Evolutionary conservation across 2,113 vertebrate species (phyloP).

Genomic region (Upupa epops): DNA sequence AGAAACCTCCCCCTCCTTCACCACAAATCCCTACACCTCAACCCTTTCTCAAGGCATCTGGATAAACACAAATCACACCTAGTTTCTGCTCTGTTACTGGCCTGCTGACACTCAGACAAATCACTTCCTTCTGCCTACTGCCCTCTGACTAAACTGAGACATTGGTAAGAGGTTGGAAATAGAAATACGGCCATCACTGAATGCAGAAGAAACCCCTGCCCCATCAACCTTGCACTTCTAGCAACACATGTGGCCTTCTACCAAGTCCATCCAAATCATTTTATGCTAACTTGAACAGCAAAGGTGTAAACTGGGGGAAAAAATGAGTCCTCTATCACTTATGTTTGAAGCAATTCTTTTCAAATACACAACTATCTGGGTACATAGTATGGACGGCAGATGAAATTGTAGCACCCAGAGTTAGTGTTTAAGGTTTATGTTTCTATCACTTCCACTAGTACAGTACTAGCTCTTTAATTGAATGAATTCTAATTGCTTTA

Average conservation of each 20-base stretch:
- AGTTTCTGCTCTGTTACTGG: not conserved
- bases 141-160: not conserved
- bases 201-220: not conserved
- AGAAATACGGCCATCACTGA: not conserved
- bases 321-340: not conserved
- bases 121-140: not conserved
- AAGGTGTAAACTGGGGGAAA: not conserved
- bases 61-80: not conserved
- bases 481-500: not conserved
- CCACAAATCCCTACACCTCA: not conserved
- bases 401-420: not conserved
- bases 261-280: not conserved
- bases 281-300: not conserved
- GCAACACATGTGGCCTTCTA: not conserved
- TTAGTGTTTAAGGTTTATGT: not conserved
- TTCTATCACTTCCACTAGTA: not conserved
- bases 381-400: not conserved
- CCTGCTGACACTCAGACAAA: too few species aligned
- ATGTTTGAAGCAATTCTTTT: not conserved
- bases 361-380: not conserved
- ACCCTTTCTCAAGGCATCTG: not conserved
- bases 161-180: fast-evolving
- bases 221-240: not conserved
- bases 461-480: not conserved
- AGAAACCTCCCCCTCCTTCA: not conserved